Evolutionary conservation across 2,888 invertebrate species (phyloP), one percentile per base, ranked within the genome.

Genomic region (Macrosiphum euphorbiae): DNA sequence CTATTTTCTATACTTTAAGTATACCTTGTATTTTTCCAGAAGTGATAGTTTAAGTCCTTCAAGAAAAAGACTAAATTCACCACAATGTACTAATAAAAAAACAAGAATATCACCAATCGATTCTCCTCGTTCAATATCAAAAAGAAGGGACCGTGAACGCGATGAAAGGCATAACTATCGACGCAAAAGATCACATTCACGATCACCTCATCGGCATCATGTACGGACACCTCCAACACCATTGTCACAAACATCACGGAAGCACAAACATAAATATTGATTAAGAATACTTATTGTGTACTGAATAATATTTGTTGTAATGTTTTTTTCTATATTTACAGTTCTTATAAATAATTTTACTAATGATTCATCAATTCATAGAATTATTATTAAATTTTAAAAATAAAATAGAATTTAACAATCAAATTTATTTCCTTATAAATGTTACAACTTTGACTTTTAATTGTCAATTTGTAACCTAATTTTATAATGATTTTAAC

Each of bases 91-190:
- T 50, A 94, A 94, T 58, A 95, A 95, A 94, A 94, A 95, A 55
- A 61, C 94, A 88, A 93, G 90, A 88, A 87, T 95, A 95, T 91
- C 96, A 28, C 95, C 96, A 0, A n/a, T 87, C n/a, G 95, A 96
- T 35, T 94, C 95, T 11, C 95, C 95, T 24, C 94, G n/a, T 41
- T 90, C 92, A 24, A 91, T 86, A 41, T 86, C 92, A 95, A 95
- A 85, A 96, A 96, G 95, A 96, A 96, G 84, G 95, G 96, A 91
- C 96, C 96, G 35, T 95, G 96, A 94, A 96, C 95, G 96, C 94
- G 96, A 96, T 78, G 96, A 96, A 92, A 95, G 95, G 28, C 95
- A 96, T 88, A 96, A 96, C 94, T 96, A 96, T 85, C 95, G 96
- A 94, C 95, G 96, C 94, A 96, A 96, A 94, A 95, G 96, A 94